These are phyloP conservation scores for Euthynnus affinis DNA, from an alignment of 2,797 vertebrate genomes.

Conservation along the genomic window DNA sequence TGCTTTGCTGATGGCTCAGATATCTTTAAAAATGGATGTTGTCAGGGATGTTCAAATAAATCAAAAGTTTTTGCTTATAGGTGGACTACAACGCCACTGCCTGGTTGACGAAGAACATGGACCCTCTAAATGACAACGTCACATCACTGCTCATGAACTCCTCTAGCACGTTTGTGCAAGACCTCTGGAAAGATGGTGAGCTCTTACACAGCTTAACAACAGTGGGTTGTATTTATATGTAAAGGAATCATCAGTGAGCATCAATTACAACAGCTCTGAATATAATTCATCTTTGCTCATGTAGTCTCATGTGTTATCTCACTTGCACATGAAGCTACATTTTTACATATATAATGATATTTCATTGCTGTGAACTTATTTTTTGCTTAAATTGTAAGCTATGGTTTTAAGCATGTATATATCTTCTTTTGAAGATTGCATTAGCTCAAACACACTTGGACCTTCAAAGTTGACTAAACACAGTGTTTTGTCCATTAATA, in stretches of 20 bases:
- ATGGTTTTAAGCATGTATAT: neutral
- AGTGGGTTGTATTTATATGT: neutral
- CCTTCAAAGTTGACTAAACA: neutral
- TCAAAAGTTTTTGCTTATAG: constrained; percentile 74
- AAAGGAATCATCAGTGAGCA: neutral
- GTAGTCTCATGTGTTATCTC: neutral
- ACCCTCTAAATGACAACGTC: constrained; percentile 97
- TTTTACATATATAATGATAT: too few species aligned
- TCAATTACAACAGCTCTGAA: neutral
- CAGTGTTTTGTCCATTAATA: neutral
- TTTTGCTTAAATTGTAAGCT: too few species aligned
- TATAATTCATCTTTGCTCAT: neutral
- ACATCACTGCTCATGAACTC: constrained; percentile 93
- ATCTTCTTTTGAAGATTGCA: neutral
- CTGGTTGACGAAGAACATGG: constrained; percentile 99
- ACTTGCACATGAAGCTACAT: too few species aligned
- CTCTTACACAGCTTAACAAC: neutral
- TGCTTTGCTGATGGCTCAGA: neutral
- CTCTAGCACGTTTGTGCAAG: constrained; percentile 93
- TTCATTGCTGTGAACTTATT: neutral
- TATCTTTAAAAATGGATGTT: neutral
- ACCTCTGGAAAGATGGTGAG: constrained; percentile 98
- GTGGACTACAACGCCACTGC: constrained; percentile 94
- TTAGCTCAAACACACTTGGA: neutral
- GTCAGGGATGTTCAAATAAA: neutral